phyloP scores from a whole-genome alignment of 2,888 invertebrate species.

The Pollenia amentaria region DNA sequence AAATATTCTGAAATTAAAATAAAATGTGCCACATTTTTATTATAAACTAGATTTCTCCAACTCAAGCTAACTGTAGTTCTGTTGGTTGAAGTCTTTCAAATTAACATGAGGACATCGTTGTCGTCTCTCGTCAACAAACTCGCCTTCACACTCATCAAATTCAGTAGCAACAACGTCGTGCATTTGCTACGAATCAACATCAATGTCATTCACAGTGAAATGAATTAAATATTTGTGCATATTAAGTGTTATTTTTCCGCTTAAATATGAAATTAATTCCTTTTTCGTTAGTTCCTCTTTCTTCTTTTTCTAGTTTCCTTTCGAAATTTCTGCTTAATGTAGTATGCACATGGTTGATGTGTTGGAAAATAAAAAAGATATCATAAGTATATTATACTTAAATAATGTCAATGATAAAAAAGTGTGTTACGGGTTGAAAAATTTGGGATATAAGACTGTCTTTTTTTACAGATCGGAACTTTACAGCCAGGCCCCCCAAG shows the following conservation, averaged over 20 bases:
- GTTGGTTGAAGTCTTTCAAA: conserved; percentile 63
- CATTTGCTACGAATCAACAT: conserved; percentile 65
- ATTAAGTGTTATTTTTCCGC: conserved; percentile 71
- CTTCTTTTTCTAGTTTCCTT: background rate
- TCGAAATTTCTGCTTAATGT: background rate
- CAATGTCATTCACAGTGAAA: conserved; percentile 68
- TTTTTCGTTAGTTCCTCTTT: background rate
- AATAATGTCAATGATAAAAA: too few species aligned
- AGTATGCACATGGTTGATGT: background rate
- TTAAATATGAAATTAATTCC: conserved; percentile 68
- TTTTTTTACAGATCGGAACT: too few species aligned
- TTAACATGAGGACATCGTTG: conserved; percentile 63
- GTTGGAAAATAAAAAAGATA: background rate
- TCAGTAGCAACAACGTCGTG: conserved; percentile 13
- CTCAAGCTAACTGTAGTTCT: conserved; percentile 11
- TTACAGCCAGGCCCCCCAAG: too few species aligned
- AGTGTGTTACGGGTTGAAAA: too few species aligned
- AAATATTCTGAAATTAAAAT: conserved; percentile 69
- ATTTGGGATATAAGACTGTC: too few species aligned
- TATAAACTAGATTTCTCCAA: conserved; percentile 65
- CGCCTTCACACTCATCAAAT: conserved; percentile 43
- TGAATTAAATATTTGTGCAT: conserved; percentile 73
- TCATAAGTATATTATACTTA: background rate
- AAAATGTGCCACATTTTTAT: conserved; percentile 74
- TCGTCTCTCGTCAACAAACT: conserved; percentile 12